A percentile compares a stretch with the other conserved stretches of the same genome.
These are phyloP conservation scores for Penaeus japonicus DNA, from an alignment of 1,140 invertebrate genomes.

Conservation along the genomic window DNA sequence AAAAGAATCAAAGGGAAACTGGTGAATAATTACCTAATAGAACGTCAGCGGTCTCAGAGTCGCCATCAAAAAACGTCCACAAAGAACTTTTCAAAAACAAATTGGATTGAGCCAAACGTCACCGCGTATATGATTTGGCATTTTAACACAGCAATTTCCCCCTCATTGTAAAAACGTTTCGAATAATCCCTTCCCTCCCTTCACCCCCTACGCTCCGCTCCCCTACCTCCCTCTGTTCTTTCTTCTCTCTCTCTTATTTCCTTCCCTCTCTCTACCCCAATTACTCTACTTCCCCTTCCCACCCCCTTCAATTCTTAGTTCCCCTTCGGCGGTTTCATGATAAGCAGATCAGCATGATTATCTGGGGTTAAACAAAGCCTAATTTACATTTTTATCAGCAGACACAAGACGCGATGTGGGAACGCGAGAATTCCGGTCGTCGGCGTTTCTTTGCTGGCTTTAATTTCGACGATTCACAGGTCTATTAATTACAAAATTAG, in stretches of 20 bases:
- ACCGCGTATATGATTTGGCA: constrained; percentile 52
- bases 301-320: background rate
- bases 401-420: too few relatives aligned
- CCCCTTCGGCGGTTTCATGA: constrained; percentile 35
- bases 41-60: constrained; percentile 32
- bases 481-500: too few relatives aligned
- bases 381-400: constrained; percentile 50
- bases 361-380: constrained; percentile 49
- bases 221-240: background rate
- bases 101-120: constrained; percentile 54
- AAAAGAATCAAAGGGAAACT: constrained; percentile 50
- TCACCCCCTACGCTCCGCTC: background rate
- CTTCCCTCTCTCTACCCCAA: background rate
- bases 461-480: background rate
- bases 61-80: constrained; percentile 48
- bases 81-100: constrained; percentile 55
- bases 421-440: background rate
- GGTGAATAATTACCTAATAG: constrained; percentile 53
- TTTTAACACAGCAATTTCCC: constrained; percentile 50
- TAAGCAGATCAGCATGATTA: constrained; percentile 53
- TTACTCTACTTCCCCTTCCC: constrained; percentile 2
- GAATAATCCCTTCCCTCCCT: constrained; percentile 23
- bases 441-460: background rate
- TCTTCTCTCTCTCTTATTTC: constrained; percentile 31
- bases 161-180: constrained; percentile 55